Percentiles rank a stretch among this genome's conserved stretches.
Conservation (phyloP, 2,797 vertebrate genomes). For the Falco peregrinus region DNA sequence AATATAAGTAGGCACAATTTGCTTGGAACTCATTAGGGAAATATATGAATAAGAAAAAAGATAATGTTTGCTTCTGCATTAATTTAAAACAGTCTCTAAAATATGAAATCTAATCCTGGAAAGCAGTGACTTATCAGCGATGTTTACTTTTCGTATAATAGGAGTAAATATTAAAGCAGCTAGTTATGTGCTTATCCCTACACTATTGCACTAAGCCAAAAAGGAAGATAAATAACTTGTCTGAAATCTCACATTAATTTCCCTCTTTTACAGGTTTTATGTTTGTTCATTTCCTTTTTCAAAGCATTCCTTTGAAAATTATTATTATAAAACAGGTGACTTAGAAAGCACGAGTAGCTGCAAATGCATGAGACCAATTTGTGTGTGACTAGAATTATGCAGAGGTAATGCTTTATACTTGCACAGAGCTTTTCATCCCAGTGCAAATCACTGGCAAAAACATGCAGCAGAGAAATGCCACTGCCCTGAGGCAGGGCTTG, state of each 20-base stretch:
- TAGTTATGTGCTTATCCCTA: slow-evolving; percentile 61
- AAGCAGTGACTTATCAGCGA: slow-evolving; percentile 61
- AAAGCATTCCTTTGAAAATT: slow-evolving; percentile 53
- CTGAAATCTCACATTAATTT: slow-evolving; percentile 55
- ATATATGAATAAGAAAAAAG: slow-evolving; percentile 66
- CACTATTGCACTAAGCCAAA: slow-evolving; percentile 35
- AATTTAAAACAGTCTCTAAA: slow-evolving; percentile 66
- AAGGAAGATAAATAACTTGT: slow-evolving; percentile 52
- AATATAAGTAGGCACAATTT: slow-evolving; percentile 71
- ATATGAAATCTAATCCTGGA: slow-evolving; percentile 62
- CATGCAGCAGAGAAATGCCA: not conserved
- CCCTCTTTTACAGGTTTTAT: slow-evolving; percentile 53
- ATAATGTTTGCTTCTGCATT: slow-evolving; percentile 60
- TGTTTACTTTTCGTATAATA: slow-evolving; percentile 71
- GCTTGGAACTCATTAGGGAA: slow-evolving; percentile 67
- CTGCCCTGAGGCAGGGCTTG: not conserved
- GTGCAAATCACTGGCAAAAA: not conserved
- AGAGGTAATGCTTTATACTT: not conserved
- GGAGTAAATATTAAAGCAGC: slow-evolving; percentile 70
- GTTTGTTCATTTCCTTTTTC: slow-evolving; percentile 60
- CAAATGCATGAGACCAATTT: slow-evolving; percentile 60
- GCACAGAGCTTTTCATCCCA: not conserved
- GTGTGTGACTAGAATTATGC: slow-evolving; percentile 27
- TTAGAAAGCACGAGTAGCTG: not conserved
- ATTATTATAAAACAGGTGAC: slow-evolving; percentile 43